Percentiles rank a stretch among this genome's conserved stretches.
These are phyloP conservation scores for Rotaria macrura DNA, from an alignment of 2,888 invertebrate genomes.

Conservation along the genomic window DNA sequence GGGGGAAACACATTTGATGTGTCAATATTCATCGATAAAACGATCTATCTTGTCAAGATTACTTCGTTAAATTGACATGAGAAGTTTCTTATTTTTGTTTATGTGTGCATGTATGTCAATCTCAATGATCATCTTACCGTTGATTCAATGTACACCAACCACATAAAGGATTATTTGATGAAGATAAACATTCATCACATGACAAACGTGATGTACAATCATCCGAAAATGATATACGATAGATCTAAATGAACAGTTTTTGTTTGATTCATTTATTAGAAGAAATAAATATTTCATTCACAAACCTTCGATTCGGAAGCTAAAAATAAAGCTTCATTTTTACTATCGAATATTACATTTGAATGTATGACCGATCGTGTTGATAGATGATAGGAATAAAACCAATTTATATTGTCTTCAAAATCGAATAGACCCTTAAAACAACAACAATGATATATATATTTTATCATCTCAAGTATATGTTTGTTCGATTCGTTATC, in stretches of 20 bases:
- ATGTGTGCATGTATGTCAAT: constrained; percentile 6
- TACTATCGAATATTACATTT: not conserved
- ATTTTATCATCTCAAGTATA: constrained; percentile 7
- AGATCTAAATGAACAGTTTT: not conserved
- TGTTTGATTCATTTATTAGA: not conserved
- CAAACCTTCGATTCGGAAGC: not conserved
- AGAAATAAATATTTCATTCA: not conserved
- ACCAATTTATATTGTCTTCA: not conserved
- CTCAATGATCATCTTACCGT: constrained; percentile 19
- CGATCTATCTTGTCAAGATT: not conserved
- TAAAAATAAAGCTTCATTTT: not conserved
- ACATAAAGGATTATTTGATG: constrained; percentile 11
- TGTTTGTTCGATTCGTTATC: not conserved
- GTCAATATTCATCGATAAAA: not conserved
- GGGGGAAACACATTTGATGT: not conserved
- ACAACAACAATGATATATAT: not conserved
- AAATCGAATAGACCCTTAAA: not conserved
- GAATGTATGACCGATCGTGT: not conserved
- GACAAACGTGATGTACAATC: not conserved
- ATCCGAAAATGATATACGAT: not conserved
- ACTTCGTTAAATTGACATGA: not conserved
- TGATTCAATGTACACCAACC: not conserved
- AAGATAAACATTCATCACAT: constrained; percentile 21
- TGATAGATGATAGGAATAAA: not conserved
- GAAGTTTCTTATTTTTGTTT: not conserved